Evolutionary conservation across 2,113 vertebrate species (phyloP).

Genomic region (Neolamprologus devosi): DNA sequence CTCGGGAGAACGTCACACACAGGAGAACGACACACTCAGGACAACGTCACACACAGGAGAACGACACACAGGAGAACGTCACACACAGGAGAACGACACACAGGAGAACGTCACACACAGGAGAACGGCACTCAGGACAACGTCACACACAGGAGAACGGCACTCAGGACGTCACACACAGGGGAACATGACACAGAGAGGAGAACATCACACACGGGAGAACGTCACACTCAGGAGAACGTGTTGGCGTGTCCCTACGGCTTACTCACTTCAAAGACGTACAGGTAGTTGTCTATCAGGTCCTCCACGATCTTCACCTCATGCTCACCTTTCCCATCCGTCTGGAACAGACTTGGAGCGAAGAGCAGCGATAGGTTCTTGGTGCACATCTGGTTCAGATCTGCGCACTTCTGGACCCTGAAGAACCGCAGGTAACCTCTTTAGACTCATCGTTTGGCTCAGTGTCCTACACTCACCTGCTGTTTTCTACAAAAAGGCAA

Average conservation of each 20-base stretch:
- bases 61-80: rapidly evolving
- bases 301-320: conserved; percentile 96
- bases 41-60: rapidly evolving
- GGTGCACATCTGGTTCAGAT: conserved; percentile 97
- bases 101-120: rapidly evolving
- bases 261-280: conserved; percentile 84
- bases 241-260: too few species aligned
- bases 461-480: background rate
- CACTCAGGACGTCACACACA: too few species aligned
- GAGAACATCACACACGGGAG: too few species aligned
- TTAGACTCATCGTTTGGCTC: background rate
- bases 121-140: rapidly evolving
- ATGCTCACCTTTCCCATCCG: conserved; percentile 88
- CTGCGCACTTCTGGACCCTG: conserved; percentile 94
- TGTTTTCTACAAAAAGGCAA: background rate
- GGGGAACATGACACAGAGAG: rapidly evolving
- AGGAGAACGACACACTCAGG: rapidly evolving
- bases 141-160: rapidly evolving
- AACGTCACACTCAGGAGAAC: too few species aligned
- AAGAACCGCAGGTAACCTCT: background rate
- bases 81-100: rapidly evolving
- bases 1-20: rapidly evolving
- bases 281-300: conserved; percentile 88
- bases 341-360: conserved; percentile 97
- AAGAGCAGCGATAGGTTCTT: conserved; percentile 94